phyloP scores from a whole-genome alignment of 2,888 invertebrate species.

The Tetragnatha montana region DNA sequence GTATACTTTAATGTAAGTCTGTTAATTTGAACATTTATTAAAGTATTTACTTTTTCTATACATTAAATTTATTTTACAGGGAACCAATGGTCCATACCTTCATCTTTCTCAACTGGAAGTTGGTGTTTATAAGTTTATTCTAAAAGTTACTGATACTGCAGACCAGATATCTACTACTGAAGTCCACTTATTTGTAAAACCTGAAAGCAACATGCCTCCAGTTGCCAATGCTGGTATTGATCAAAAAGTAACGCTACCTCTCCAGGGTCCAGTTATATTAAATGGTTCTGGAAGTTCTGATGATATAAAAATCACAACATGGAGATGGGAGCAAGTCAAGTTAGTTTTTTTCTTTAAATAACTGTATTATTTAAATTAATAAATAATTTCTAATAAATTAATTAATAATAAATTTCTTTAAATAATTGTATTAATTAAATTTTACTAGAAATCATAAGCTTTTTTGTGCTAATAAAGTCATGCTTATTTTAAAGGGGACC shows the following conservation, averaged over 20 bases:
- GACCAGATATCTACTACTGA: slow-evolving; percentile 91
- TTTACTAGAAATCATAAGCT: background rate
- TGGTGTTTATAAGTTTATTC: slow-evolving; percentile 93
- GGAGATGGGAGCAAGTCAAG: slow-evolving; percentile 87
- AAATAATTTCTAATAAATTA: too few relatives aligned
- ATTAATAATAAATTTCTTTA: background rate
- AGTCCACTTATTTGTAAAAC: slow-evolving; percentile 94
- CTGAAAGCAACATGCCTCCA: slow-evolving; percentile 78
- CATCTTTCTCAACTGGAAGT: slow-evolving; percentile 92
- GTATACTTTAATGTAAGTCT: too few relatives aligned
- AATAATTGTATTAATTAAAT: background rate
- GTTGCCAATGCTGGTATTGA: slow-evolving; percentile 79
- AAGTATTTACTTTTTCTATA: too few relatives aligned
- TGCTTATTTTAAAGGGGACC: slow-evolving; percentile 78
- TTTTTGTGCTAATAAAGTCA: slow-evolving; percentile 7
- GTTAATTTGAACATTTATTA: too few relatives aligned
- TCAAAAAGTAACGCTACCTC: slow-evolving; percentile 86
- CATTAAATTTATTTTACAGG: slow-evolving; percentile 78
- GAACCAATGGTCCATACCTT: slow-evolving; percentile 91
- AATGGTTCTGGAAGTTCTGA: slow-evolving; percentile 87
- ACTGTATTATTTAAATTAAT: too few relatives aligned
- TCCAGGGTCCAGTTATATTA: slow-evolving; percentile 84
- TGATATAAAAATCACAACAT: slow-evolving; percentile 88
- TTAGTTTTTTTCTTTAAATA: background rate
- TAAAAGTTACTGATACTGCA: slow-evolving; percentile 94